These are phyloP conservation scores for Conus canariensis DNA, from an alignment of 2,888 invertebrate species.

Conservation along the genomic window DNA sequence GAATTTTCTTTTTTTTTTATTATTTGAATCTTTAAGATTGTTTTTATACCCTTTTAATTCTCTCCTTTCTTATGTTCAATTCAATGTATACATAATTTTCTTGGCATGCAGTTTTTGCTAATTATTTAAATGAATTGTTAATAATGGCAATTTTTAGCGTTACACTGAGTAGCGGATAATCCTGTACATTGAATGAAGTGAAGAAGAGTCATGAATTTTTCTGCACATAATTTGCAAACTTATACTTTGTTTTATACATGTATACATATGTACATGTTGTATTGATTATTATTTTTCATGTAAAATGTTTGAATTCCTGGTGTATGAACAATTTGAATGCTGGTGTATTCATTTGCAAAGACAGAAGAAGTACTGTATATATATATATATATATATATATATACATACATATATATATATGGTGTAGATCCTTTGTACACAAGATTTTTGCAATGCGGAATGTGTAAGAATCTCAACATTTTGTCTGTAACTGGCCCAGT, in stretches of 20 bases:
- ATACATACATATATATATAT: not conserved
- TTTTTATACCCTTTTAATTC: not conserved
- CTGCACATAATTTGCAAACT: not conserved
- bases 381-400: not conserved
- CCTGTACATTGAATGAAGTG: no score
- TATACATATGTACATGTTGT: not conserved
- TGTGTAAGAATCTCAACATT: constrained; percentile 18
- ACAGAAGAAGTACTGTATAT: not conserved
- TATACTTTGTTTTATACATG: not conserved
- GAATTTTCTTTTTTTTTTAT: no score
- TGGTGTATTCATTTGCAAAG: not conserved
- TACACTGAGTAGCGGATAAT: no score
- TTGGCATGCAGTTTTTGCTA: not conserved
- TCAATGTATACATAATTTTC: not conserved
- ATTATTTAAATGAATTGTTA: not conserved
- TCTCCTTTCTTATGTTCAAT: not conserved
- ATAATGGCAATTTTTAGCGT: not conserved
- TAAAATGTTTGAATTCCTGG: not conserved
- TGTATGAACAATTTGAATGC: not conserved
- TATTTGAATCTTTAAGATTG: no score
- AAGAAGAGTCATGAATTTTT: not conserved
- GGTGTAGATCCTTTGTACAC: constrained; percentile 7
- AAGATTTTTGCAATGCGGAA: not conserved
- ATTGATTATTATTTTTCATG: not conserved
- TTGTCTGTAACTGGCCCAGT: not conserved